Evolutionary conservation across 37 sponge, comb jelly and placozoan genomes (phyloP).

Genomic region (Ianthella basta): DNA sequence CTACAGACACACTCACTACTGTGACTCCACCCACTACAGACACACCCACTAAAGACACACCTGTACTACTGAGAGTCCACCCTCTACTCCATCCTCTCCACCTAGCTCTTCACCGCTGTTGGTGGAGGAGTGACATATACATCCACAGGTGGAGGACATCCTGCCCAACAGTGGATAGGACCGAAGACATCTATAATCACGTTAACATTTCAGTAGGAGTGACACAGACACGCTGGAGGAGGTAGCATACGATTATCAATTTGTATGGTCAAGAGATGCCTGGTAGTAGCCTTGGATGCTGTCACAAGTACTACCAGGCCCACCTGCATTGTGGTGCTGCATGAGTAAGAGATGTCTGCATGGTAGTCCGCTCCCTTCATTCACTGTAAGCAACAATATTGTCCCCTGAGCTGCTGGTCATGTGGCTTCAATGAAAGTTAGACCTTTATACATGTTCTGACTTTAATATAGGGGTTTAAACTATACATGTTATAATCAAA

Average conservation of each 20-base stretch:
- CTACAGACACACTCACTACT: no score
- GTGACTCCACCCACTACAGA: no score
- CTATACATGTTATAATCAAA: no score
- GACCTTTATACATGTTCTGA: no score
- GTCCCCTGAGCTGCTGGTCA: slow-evolving; percentile 64
- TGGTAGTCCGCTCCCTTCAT: no score
- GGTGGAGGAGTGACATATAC: no score
- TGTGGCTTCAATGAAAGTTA: no score
- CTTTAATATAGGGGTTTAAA: no score
- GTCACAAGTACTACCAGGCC: neutral
- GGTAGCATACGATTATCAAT: slow-evolving; percentile 18
- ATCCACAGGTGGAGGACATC: slow-evolving; percentile 21
- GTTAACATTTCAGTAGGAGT: slow-evolving; percentile 22
- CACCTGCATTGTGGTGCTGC: slow-evolving; percentile 28
- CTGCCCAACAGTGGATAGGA: slow-evolving; percentile 8
- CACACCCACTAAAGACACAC: no score
- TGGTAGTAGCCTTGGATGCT: neutral
- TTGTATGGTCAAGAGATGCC: neutral
- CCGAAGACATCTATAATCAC: slow-evolving; percentile 6
- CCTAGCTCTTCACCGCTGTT: no score
- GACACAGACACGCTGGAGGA: slow-evolving; percentile 25
- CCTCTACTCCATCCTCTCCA: no score
- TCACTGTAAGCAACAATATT: slow-evolving; percentile 1
- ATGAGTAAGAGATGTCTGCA: neutral
- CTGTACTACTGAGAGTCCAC: no score